Base-by-base conservation (phyloP, 2,888 invertebrate genomes). In the Masnerella sp. region DNA sequence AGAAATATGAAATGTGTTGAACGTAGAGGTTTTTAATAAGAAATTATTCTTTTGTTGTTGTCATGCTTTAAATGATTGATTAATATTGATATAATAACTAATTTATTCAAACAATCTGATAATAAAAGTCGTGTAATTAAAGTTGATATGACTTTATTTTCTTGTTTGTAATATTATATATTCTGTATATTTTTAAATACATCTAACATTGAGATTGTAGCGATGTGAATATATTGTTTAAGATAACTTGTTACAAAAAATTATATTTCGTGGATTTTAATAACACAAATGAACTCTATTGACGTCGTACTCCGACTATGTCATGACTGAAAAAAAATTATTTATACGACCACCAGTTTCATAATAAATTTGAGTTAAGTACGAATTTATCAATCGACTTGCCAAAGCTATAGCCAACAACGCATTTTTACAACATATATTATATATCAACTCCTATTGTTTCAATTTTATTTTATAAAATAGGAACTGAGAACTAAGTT, bases 231-330 rank as follows among this genome's bases (percentile, higher is more conserved):
- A 61, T 25, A 47, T 49, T 12, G 43, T 59, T 62, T 69, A 69
- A 59, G 54, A 40, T 42, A 34, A 62, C 49, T 73, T 68, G 73
- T 73, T 68, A 67, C 49, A 49, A 14, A 65, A 72, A 59, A 54
- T 69, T 54, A 49, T 58, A 54, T 54, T 54, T 59, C 68, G 40
- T 42, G 68, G 18, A 70, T 56, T 49, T 62, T 61, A 40, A 49
- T 34, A n/a, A 45, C 40, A 56, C 22, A 58, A 62, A 56, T 56
- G 68, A 74, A 65, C 70, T 74, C 74, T 74, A 74, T 75, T 71
- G 67, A 75, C 62, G 58, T 67, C 70, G 74, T 75, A 75, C 70
- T 71, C 70, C 67, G 70, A 75, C 70, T 75, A 71, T 75, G 62
- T 67, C 67, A 49, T 64, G 68, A 71, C 67, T 64, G 71, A 75